A percentile compares a stretch with the other conserved stretches of the same genome.
These are phyloP conservation scores for Myzus persicae DNA, from an alignment of 1,140 invertebrate genomes.

Conservation along the genomic window DNA sequence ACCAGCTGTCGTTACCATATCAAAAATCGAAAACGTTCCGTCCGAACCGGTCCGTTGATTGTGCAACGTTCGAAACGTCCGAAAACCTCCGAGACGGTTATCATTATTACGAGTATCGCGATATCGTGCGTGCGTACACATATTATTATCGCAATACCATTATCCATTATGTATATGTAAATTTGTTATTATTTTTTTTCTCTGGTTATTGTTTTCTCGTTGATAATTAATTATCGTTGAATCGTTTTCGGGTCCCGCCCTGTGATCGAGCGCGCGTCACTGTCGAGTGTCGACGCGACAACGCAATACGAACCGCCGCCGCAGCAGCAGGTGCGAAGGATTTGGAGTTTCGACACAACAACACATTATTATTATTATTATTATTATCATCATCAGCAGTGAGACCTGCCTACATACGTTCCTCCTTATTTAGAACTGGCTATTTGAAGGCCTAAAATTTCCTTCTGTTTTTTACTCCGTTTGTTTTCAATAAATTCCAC, in stretches of 20 bases:
- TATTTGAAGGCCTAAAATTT: conserved; percentile 28
- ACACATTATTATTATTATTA: neutral
- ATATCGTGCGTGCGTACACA: neutral
- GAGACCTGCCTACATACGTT: conserved; percentile 38
- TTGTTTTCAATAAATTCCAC: neutral
- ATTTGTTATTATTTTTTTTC: neutral
- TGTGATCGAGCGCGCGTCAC: neutral
- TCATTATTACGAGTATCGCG: neutral
- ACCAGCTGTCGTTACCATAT: neutral
- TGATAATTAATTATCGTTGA: neutral
- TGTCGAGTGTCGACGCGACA: neutral
- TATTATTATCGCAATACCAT: conserved; percentile 12
- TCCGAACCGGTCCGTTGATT: neutral
- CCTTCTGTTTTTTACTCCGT: neutral
- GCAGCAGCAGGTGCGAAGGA: conserved; percentile 4
- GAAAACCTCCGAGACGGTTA: neutral
- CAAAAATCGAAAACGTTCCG: neutral
- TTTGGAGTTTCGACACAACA: conserved; percentile 13
- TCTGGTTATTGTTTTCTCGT: neutral
- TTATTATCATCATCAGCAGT: neutral
- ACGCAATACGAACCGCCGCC: neutral
- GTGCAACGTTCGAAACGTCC: neutral
- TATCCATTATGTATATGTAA: neutral
- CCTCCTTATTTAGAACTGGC: conserved; percentile 42
- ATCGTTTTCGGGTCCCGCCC: neutral